Evolutionary conservation across 2,888 invertebrate genomes (phyloP), one percentile per base, ranked within the genome.

Genomic region (Craniophora ligustri): DNA sequence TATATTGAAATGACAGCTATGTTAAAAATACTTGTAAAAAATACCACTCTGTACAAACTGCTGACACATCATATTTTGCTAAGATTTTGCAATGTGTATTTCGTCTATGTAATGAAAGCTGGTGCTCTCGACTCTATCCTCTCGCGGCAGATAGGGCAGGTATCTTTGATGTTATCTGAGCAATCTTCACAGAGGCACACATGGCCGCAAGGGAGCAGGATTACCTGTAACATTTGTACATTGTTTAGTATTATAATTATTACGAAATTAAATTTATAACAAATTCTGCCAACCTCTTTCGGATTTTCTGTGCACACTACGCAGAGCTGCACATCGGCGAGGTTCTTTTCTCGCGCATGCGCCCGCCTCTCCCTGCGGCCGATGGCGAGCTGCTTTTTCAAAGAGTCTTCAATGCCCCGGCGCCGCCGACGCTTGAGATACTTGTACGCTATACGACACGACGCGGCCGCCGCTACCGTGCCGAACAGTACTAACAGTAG

Each of bases 141-240:
- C 67, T 95, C 92, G 67, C 98, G 94, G 86, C 98, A 98, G 21
- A 98, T 95, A 0, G 98, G 98, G 78, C 98, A 98, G 42, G 87
- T 87, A 55, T 95, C 94, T 11, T 88, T 91, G 53, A 98, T 96
- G 78, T 95, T 95, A 62, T 95, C 95, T 1, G 95, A 95, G 83
- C 98, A 98, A 84, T 98, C 97, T 84, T 97, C 97, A 82, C 98
- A 98, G 19, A 98, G 88, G 76, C 98, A 98, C 5, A 98, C 97
- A 84, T 98, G 98, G 0, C 98, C 98, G 86, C 98, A 98, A 0
- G 98, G 97, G 59, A 98, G 87, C 46, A 98, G 87, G 72, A 98
- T 97, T 31, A 98, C 96, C 95, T 96, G 85, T 1, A 40, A 40
- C 13, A n/a, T 10, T n/a, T 6, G 3, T 13, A 6, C 6, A 7